Conservation (phyloP, 1,140 invertebrate genomes). For the Chironomus tepperi region DNA sequence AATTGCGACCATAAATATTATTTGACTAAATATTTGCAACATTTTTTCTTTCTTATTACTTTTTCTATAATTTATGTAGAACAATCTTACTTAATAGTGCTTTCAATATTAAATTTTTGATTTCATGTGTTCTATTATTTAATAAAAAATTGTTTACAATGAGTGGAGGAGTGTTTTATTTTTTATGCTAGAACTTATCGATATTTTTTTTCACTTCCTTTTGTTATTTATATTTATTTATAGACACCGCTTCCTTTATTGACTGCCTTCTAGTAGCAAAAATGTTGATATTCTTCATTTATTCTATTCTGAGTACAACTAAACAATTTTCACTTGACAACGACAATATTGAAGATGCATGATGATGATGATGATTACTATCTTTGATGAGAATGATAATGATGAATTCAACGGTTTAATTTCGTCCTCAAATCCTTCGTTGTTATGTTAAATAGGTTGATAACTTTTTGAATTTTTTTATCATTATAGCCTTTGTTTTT, state of each 20-base stretch:
- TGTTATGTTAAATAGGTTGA: too few relatives aligned
- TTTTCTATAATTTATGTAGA: neutral
- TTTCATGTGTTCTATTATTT: neutral
- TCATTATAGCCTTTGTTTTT: too few relatives aligned
- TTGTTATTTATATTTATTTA: neutral
- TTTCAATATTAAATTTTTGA: too few relatives aligned
- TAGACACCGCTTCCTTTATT: neutral
- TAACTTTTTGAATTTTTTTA: too few relatives aligned
- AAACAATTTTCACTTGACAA: neutral
- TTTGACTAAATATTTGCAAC: neutral
- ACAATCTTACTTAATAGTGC: too few relatives aligned
- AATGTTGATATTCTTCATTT: neutral
- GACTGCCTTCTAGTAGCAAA: neutral
- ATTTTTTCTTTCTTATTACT: neutral
- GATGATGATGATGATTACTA: too few relatives aligned
- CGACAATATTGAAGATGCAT: too few relatives aligned
- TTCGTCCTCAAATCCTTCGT: neutral
- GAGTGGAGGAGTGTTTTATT: neutral
- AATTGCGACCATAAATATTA: neutral
- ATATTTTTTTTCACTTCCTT: slow-evolving; percentile 3
- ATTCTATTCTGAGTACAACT: neutral
- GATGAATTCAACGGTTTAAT: neutral
- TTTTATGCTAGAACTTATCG: neutral
- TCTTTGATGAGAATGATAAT: neutral
- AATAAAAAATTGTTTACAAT: neutral